Evolutionary conservation across 2,113 vertebrate species (phyloP), one percentile per base, ranked within the genome.

Genomic region (Heterocephalus glaber): DNA sequence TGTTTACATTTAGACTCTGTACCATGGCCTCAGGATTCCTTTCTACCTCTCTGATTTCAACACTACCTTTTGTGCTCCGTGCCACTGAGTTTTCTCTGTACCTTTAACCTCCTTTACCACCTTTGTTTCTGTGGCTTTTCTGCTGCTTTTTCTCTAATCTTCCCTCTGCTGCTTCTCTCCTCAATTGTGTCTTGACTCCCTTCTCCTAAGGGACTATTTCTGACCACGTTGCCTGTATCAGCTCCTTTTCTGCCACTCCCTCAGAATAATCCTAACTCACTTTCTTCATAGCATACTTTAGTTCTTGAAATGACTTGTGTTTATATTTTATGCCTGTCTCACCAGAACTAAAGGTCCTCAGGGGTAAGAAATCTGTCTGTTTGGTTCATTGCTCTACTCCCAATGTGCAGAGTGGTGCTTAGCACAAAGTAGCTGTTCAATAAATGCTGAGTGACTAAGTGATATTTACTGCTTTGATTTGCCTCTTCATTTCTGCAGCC

Each of bases 401-500:
- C 9, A 49, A 9, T 81, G 26, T 22, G 16, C 49, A 52, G 47
- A 61, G 41, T 0, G 22, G 41, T 60, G 35, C 58, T 76, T 47
- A 54, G 26, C 16, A 56, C 20, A 61, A 33, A 66, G 33, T 65
- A 94, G 49, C 83, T 83, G 38, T 56, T 90, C 35, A 60, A 4
- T 68, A 79, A 92, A 90, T 61, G 77, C 49, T 26, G 5, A 41
- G 7, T 41, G n/a, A 58, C 38, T 88, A 41, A 49, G 26, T 96
- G 74, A 56, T 30, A 74, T 26, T 74, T 86, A 60, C 26, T 44
- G 44, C 58, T 60, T 11, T 76, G 5, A 63, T 95, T 90, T 86
- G 56, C n/a, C 44, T 94, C 74, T 96, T 86, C 2, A 14, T 56
- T 92, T 90, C 80, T 80, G 4, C 49, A 61, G 54, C 72, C 86